A percentile compares a stretch with the other conserved stretches of the same genome.
These are phyloP conservation scores for Epinephelus lanceolatus DNA, from an alignment of 2,113 vertebrate species.

Conservation along the genomic window DNA sequence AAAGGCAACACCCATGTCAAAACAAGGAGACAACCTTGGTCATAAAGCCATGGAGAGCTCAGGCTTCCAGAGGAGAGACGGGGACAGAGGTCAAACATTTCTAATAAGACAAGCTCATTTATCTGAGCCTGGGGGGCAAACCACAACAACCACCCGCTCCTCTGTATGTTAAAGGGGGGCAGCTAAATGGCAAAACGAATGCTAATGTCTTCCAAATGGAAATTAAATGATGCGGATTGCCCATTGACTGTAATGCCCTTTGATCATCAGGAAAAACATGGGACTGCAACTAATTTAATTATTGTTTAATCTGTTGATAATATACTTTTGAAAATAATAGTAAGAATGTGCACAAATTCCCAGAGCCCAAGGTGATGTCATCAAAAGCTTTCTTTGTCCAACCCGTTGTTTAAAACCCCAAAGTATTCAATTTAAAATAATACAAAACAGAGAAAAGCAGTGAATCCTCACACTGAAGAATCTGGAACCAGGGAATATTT, in stretches of 20 bases:
- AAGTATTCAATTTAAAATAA: neutral
- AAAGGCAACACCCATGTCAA: constrained; percentile 59
- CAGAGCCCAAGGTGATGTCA: neutral
- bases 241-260: neutral
- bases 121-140: constrained; percentile 41
- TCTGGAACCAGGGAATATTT: neutral
- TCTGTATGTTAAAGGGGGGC: neutral
- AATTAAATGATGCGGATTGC: neutral
- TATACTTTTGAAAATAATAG: neutral
- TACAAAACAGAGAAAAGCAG: neutral
- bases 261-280: neutral
- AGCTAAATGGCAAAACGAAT: constrained; percentile 15
- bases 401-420: neutral
- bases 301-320: neutral
- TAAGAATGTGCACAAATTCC: neutral
- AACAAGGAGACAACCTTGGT: constrained; percentile 39
- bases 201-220: constrained; percentile 1
- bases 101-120: constrained; percentile 51
- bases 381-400: neutral
- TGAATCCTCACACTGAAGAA: neutral
- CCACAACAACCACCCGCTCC: constrained; percentile 47
- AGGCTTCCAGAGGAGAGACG: constrained; percentile 41
- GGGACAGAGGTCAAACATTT: constrained; percentile 50
- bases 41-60: constrained; percentile 45
- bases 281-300: neutral